Evolutionary conservation across 2,797 vertebrate species (phyloP).

Genomic region (Tympanoctomys barrerae): DNA sequence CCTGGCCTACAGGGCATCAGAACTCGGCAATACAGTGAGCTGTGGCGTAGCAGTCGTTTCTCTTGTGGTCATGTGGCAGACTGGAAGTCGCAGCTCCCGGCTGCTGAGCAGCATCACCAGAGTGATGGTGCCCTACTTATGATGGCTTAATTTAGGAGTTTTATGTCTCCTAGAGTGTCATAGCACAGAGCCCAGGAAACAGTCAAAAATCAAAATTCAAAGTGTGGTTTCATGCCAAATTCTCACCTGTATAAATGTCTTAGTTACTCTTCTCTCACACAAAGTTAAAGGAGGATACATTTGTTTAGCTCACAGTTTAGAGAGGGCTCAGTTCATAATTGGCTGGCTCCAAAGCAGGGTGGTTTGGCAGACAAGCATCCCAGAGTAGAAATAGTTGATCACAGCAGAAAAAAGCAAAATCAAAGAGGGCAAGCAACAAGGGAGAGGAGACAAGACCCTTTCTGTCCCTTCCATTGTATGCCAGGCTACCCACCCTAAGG

Average conservation of each 20-base stretch:
- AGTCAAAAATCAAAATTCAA: not conserved
- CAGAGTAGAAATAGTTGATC: not conserved
- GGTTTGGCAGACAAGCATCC: not conserved
- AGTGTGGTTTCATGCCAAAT: not conserved
- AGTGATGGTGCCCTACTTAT: too few relatives aligned
- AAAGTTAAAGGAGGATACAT: not conserved
- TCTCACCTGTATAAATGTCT: not conserved
- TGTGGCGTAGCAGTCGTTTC: too few relatives aligned
- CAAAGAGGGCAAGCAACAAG: not conserved
- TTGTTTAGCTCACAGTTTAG: not conserved
- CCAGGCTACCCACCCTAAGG: not conserved
- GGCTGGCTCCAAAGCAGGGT: not conserved
- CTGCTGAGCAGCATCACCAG: not conserved
- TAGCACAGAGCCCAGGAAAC: not conserved
- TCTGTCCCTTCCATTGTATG: not conserved
- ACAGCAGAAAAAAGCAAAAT: not conserved
- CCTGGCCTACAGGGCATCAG: not conserved
- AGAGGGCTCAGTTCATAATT: not conserved
- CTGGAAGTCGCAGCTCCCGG: not conserved
- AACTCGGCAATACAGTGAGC: too few relatives aligned
- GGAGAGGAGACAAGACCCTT: not conserved
- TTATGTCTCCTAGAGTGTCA: too few relatives aligned
- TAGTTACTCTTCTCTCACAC: not conserved
- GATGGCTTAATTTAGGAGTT: too few relatives aligned
- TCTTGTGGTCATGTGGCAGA: too few relatives aligned